These are phyloP conservation scores for Montifringilla adamsi DNA, from an alignment of 2,113 vertebrate genomes.

Conservation along the genomic window DNA sequence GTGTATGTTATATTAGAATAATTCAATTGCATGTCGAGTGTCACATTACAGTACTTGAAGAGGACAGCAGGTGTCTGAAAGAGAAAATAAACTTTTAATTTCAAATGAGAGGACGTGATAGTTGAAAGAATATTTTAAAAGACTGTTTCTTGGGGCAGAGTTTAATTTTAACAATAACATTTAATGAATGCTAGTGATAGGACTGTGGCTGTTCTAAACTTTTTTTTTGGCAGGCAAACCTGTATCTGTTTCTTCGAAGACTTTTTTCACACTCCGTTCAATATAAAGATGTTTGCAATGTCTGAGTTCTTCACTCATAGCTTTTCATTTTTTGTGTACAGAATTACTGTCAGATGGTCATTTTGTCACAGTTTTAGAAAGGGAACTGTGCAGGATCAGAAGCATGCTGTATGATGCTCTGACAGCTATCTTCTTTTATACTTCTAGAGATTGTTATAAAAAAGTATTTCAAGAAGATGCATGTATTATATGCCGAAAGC, in stretches of 20 bases:
- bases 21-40: constrained; percentile 41
- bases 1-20: constrained; percentile 64
- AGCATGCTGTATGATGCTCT: background rate
- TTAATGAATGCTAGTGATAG: constrained; percentile 11
- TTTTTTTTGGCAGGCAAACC: constrained; percentile 8
- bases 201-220: background rate
- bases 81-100: constrained; percentile 71
- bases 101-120: constrained; percentile 52
- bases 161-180: constrained; percentile 52
- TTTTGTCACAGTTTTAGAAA: constrained; percentile 39
- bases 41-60: constrained; percentile 62
- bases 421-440: background rate
- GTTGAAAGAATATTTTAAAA: constrained; percentile 49
- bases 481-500: background rate
- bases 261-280: constrained; percentile 19
- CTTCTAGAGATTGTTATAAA: background rate
- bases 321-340: constrained; percentile 18
- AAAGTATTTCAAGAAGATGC: background rate
- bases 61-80: constrained; percentile 68
- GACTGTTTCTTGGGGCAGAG: background rate
- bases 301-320: background rate
- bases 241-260: constrained; percentile 24
- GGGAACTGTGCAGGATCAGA: background rate
- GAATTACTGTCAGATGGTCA: constrained; percentile 47
- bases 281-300: constrained; percentile 22